phyloP scores from a whole-genome alignment of 2,113 vertebrate species.

The Pongo pygmaeus region DNA sequence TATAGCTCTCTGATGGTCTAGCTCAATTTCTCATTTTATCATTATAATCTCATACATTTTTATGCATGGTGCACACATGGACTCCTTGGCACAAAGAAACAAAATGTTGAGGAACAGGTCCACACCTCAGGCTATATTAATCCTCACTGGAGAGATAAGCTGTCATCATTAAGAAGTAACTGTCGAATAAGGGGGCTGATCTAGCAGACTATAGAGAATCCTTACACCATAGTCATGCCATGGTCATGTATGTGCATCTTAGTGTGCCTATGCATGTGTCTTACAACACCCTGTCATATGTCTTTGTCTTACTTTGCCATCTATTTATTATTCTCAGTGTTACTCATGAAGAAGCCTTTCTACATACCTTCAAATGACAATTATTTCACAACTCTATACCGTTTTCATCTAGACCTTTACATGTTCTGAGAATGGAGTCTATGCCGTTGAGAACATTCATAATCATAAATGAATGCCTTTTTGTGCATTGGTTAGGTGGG shows the following conservation, averaged over 20 bases:
- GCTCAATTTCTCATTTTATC: constrained; percentile 4
- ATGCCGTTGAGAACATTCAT: not conserved
- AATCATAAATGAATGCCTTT: not conserved
- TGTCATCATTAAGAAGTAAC: not conserved
- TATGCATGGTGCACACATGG: not conserved
- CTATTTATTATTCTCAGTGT: not conserved
- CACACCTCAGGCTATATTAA: not conserved
- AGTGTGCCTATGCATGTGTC: rapidly evolving
- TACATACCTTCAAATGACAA: not conserved
- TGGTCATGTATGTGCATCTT: rapidly evolving
- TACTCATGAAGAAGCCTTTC: not conserved
- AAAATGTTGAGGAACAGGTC: not conserved
- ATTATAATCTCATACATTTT: not conserved
- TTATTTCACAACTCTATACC: not conserved
- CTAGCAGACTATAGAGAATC: not conserved
- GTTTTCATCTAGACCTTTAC: not conserved
- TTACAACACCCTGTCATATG: not conserved
- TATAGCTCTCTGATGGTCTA: not conserved
- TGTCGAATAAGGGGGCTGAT: not conserved
- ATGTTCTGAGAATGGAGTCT: not conserved
- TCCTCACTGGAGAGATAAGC: not conserved
- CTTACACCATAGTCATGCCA: not conserved
- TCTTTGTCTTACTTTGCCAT: not conserved
- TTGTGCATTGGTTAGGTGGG: not conserved
- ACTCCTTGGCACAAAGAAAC: not conserved